Base-by-base conservation (phyloP, 1,140 invertebrate genomes). In the Leptinotarsa texana region DNA sequence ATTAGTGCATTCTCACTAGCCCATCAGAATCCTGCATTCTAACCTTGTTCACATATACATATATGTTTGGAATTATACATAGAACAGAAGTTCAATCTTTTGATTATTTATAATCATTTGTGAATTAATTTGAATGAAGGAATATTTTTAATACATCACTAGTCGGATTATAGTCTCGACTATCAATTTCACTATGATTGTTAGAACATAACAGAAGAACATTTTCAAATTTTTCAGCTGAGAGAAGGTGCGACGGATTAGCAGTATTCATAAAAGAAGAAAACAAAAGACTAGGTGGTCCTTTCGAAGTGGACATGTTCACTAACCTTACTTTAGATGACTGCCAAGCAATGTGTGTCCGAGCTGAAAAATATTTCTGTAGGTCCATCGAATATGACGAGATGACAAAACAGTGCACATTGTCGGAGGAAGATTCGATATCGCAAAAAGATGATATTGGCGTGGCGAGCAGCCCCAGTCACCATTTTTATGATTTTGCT, bases 351-450 rank as follows among this genome's bases (percentile, higher is more conserved):
- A 85, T 85, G 82, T 86, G 83, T 69, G 83, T 84, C 8, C 69
- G 80, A 69, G 83, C 83, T 3, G 81, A 83, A 78, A 93, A 92
- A 82, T 93, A 95, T 83, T 95, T 95, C 80, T 96, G 94, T 83
- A 91, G 94, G 24, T 95, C 95, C 6, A 92, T 96, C n/a, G 94
- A 95, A 81, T 96, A 94, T 82, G 94, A 96, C 80, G 93, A 95
- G 75, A 92, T 94, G 86, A 94, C 92, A 1, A 90, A 91, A 76
- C 91, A 93, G 73, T 97, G 95, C 77, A 92, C 94, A 5, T 88
- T 96, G 11, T 95, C 93, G 1, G 94, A 96, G 84, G 95, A 97
- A 85, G 95, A 96, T 84, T 95, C 94, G 0, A 90, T 94, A 11
- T 95, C 94, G 0, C 93, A 95, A 82, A 93, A 93, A 83, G 93